Base-by-base conservation (phyloP, 2,888 invertebrate species). In the Platynereis dumerilii region DNA sequence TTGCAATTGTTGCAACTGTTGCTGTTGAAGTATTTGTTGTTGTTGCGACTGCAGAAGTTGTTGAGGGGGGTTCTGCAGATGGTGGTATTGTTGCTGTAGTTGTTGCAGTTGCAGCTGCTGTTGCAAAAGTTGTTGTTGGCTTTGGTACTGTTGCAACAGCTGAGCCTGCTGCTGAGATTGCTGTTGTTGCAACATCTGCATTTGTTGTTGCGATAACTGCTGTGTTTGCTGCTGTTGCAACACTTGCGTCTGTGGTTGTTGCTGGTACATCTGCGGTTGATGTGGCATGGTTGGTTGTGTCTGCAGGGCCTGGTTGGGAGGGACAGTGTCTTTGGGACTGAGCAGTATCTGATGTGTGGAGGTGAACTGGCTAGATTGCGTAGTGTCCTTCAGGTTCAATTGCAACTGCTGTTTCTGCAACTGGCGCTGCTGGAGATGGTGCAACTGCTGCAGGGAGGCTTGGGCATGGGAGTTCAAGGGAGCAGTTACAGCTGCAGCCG, bases 91-190 rank as follows among this genome's bases (percentile, higher is more conserved):
- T 10, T 58, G 34, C 27, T 58, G 58, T 39, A 34, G 58, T 12
- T 34, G 24, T 39, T 58, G 29, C 29, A n/a, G 5, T 39, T 58
- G 58, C n/a, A n/a, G 39, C n/a, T 34, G 58, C 3, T 34, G 58
- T n/a, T 24, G 17, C 39, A 34, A 20, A 10, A 39, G 58, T 20
- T 28, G 58, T 12, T 28, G 58, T 12, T 58, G 29, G 17, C n/a
- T 28, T 20, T 34, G 58, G 3, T 58, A 24, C n/a, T 34, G 58
- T 17, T 34, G 58, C 17, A 28, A n/a, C 39, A 17, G 29, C 20
- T 58, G 58, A 28, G n/a, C 22, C 26, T 26, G 55, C 10, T 22
- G 55, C 24, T 58, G 34, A n/a, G 26, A 15, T 20, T 58, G 20
- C 39, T 34, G 34, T 34, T 58, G 39, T 34, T 58, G 34, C 34